phyloP scores from a whole-genome alignment of 2,797 vertebrate species.

The Alauda arvensis region DNA sequence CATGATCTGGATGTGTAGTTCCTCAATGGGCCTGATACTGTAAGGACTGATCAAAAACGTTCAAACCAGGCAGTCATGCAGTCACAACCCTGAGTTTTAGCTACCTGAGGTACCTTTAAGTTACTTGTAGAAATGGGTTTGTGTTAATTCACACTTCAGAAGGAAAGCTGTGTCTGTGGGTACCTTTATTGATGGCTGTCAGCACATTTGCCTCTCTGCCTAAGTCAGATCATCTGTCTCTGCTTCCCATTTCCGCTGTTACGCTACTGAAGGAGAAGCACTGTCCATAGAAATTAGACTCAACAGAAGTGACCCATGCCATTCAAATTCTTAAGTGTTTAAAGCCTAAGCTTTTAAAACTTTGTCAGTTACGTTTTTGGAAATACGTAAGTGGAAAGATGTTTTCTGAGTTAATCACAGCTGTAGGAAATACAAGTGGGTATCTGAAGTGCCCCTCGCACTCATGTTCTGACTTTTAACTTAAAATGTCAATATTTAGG shows the following conservation, averaged over 20 bases:
- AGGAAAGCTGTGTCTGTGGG: neutral
- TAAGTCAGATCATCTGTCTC: neutral
- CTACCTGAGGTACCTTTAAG: neutral
- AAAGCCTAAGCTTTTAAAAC: neutral
- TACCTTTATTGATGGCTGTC: neutral
- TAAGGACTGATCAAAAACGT: neutral
- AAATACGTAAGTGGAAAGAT: neutral
- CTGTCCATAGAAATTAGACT: neutral
- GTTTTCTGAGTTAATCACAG: neutral
- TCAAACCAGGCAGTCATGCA: neutral
- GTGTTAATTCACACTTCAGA: neutral
- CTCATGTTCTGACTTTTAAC: neutral
- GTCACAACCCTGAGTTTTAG: neutral
- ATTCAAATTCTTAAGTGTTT: neutral
- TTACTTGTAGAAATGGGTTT: neutral
- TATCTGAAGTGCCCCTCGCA: neutral
- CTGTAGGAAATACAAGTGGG: neutral
- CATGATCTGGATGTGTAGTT: neutral
- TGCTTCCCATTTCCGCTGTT: neutral
- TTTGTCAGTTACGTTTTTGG: neutral
- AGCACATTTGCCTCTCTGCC: neutral
- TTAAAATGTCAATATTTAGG: neutral
- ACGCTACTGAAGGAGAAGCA: rapidly evolving
- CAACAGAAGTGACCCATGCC: neutral
- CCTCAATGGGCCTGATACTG: neutral